Conservation (phyloP, 2,888 invertebrate genomes). For the Heliothis peltigera region DNA sequence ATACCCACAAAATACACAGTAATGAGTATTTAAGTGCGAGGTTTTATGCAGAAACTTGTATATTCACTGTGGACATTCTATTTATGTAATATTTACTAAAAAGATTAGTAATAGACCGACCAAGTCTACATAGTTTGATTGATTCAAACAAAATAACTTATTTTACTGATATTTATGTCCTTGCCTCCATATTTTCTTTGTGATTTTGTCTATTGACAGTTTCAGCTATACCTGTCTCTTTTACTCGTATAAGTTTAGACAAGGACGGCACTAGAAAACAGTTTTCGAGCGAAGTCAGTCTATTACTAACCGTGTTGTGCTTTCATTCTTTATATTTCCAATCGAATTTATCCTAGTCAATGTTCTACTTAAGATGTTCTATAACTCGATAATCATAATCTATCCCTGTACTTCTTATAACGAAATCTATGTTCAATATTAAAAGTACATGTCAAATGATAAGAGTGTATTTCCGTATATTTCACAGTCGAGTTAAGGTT, state of each 20-base stretch:
- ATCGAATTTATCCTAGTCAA: conserved; percentile 13
- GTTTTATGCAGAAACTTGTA: conserved; percentile 8
- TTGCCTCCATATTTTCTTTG: too few relatives aligned
- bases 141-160: too few relatives aligned
- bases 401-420: conserved; percentile 55
- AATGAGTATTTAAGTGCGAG: conserved; percentile 27
- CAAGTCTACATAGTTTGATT: too few relatives aligned
- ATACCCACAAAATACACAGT: conserved; percentile 13
- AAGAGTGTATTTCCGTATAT: conserved; percentile 36
- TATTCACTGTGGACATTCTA: conserved; percentile 11
- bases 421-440: conserved; percentile 43
- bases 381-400: conserved; percentile 36
- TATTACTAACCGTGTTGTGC: conserved; percentile 1
- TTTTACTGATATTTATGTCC: too few relatives aligned
- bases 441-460: conserved; percentile 54
- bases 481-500: conserved; percentile 58
- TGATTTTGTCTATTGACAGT: too few relatives aligned
- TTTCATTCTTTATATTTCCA: conserved; percentile 45
- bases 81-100: background rate
- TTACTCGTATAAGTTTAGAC: background rate
- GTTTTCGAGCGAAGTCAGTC: too few relatives aligned
- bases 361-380: conserved; percentile 22
- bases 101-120: too few relatives aligned
- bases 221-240: background rate
- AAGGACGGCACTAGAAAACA: background rate